phyloP scores from a whole-genome alignment of 2,888 invertebrate genomes.

The Plutella xylostella region DNA sequence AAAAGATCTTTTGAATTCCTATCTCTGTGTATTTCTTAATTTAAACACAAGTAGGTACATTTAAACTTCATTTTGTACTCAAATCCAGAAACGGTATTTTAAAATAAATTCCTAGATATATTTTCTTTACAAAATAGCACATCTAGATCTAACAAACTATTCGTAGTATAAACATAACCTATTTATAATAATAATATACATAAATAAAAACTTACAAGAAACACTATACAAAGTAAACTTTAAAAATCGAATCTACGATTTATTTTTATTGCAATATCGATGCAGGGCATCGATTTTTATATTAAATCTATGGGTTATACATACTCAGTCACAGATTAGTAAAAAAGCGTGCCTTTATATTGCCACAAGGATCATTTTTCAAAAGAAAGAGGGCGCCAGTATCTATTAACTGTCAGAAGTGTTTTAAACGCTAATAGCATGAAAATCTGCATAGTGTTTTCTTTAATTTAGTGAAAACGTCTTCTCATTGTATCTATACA shows the following conservation, averaged over 20 bases:
- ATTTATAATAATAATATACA: constrained; percentile 21
- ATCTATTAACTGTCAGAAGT: neutral
- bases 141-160: constrained; percentile 2
- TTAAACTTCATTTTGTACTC: neutral
- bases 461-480: neutral
- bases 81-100: constrained; percentile 1
- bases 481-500: neutral
- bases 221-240: constrained; percentile 31
- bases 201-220: constrained; percentile 28
- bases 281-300: constrained; percentile 22
- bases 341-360: neutral
- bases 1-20: neutral
- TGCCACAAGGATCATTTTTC: neutral
- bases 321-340: neutral
- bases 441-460: neutral
- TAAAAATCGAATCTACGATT: constrained; percentile 17
- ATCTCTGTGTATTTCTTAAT: constrained; percentile 3
- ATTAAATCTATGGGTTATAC: neutral
- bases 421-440: neutral
- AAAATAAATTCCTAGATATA: constrained; percentile 14
- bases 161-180: constrained; percentile 17
- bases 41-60: neutral
- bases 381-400: neutral
- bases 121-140: constrained; percentile 8
- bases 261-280: constrained; percentile 52